These are phyloP conservation scores for Eupithecia vulgata DNA, from an alignment of 2,888 invertebrate genomes.

Conservation along the genomic window DNA sequence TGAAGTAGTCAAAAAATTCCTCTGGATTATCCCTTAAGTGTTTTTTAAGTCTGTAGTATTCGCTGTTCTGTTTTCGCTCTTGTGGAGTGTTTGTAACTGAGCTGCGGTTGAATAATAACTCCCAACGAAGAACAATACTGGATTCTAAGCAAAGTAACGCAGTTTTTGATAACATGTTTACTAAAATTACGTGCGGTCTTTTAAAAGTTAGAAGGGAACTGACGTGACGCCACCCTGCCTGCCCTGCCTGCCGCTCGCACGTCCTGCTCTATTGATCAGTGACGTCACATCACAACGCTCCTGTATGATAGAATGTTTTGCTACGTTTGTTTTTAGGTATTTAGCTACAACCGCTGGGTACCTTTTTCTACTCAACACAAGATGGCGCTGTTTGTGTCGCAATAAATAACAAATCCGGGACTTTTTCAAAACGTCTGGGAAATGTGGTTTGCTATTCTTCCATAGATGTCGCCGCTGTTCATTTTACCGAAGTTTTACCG, in stretches of 20 bases:
- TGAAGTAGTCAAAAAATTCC: conserved; percentile 32
- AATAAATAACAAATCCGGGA: neutral
- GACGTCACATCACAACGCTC: neutral
- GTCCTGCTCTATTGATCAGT: neutral
- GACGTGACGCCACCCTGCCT: neutral
- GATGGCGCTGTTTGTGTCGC: neutral
- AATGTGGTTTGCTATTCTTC: neutral
- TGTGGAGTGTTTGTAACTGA: conserved; percentile 21
- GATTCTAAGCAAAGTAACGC: conserved; percentile 39
- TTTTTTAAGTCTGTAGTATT: conserved; percentile 26
- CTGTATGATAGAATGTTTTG: neutral
- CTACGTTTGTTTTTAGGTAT: neutral
- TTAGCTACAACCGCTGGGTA: neutral
- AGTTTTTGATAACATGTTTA: conserved; percentile 35
- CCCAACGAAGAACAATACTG: conserved; percentile 31
- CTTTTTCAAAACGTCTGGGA: neutral
- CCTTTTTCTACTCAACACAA: neutral
- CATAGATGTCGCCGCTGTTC: neutral
- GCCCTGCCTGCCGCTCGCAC: neutral
- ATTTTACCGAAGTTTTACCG: neutral
- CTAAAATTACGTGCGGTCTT: neutral
- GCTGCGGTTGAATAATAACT: conserved; percentile 26
- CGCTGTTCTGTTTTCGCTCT: conserved; percentile 19
- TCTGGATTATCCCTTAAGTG: conserved; percentile 23
- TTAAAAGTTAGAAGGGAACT: neutral